Percentiles rank a stretch among this genome's conserved stretches.
These are phyloP conservation scores for Esox lucius DNA, from an alignment of 2,797 vertebrate species.

Conservation along the genomic window DNA sequence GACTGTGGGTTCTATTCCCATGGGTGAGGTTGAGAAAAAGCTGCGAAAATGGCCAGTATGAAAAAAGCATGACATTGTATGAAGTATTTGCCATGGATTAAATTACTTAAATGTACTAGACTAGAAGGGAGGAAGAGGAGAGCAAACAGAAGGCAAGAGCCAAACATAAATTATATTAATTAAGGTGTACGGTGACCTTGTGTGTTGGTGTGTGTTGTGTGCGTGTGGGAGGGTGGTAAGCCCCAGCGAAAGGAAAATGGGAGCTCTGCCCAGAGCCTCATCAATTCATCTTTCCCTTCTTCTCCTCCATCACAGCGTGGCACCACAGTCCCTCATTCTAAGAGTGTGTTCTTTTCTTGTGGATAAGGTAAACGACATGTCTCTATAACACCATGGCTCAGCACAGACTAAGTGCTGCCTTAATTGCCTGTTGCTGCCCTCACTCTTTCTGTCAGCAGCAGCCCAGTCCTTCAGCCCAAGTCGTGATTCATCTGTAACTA, in stretches of 20 bases:
- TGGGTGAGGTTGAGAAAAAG: no score
- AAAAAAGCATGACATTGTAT: no score
- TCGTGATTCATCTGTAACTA: background rate
- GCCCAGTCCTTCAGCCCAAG: background rate
- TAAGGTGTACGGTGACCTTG: constrained; percentile 65
- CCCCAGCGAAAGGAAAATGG: constrained; percentile 54
- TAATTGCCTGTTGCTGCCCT: background rate
- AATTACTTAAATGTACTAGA: background rate
- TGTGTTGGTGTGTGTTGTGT: constrained; percentile 43
- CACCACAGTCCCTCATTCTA: background rate
- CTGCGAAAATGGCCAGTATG: no score
- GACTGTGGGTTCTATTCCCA: no score
- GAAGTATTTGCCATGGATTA: no score
- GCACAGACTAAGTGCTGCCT: background rate
- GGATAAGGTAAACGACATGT: background rate
- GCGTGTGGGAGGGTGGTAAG: constrained; percentile 25
- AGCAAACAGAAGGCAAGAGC: constrained; percentile 57
- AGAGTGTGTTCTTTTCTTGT: no score
- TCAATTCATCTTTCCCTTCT: constrained; percentile 1
- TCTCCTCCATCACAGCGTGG: background rate
- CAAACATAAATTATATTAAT: constrained; percentile 61
- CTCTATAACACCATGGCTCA: background rate
- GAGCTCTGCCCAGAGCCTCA: constrained; percentile 44
- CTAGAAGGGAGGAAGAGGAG: background rate
- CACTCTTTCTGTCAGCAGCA: background rate